phyloP scores from a whole-genome alignment of 2,113 vertebrate species.

The Dinomys branickii region DNA sequence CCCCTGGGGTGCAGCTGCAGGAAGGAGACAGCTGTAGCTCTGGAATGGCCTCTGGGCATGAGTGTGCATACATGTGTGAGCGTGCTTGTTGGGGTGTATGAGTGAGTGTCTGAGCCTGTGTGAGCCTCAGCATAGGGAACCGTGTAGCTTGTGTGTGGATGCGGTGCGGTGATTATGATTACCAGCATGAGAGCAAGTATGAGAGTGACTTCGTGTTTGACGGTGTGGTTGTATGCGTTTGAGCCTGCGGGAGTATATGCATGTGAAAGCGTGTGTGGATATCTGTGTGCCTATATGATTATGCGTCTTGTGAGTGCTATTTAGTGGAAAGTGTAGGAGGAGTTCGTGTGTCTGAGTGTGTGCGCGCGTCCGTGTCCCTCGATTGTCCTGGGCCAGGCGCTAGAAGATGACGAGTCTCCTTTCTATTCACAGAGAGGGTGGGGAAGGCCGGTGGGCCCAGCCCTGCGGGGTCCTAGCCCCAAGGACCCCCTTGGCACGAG shows the following conservation, averaged over 20 bases:
- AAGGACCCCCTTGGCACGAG: slow-evolving; percentile 53
- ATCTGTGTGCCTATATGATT: background rate
- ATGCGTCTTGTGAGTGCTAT: too few relatives aligned
- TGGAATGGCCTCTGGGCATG: too few relatives aligned
- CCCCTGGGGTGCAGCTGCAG: background rate
- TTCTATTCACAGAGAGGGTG: background rate
- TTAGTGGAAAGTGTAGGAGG: background rate
- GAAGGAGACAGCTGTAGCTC: background rate
- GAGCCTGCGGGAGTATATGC: background rate
- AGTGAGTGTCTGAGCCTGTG: background rate
- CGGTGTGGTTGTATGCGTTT: background rate
- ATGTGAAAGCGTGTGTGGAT: too few relatives aligned
- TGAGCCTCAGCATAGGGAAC: background rate
- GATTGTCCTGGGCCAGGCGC: too few relatives aligned
- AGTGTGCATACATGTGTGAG: background rate
- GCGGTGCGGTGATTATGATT: background rate
- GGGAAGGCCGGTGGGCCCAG: background rate
- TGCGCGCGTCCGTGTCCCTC: background rate
- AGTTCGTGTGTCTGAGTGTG: background rate
- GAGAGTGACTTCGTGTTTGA: background rate
- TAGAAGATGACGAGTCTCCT: background rate
- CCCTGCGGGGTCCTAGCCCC: background rate
- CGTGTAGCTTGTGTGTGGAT: background rate
- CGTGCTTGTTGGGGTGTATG: background rate
- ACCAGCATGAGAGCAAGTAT: background rate